These are phyloP conservation scores for Tetraodon nigroviridis DNA, from an alignment of 2,113 vertebrate genomes.

Conservation along the genomic window DNA sequence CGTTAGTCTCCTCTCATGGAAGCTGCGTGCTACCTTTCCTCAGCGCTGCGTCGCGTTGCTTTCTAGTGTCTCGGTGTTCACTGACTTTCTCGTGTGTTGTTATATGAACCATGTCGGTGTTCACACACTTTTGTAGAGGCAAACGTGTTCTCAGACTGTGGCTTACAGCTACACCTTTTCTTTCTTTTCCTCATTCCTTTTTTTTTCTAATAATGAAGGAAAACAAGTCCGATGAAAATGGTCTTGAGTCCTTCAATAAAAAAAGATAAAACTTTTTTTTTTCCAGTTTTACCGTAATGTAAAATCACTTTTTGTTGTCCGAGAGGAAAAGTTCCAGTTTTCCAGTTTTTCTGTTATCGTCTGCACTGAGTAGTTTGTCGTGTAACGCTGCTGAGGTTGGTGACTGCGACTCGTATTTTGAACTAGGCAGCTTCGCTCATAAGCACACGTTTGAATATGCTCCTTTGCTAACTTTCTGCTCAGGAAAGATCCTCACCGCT, in stretches of 20 bases:
- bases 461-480: conserved; percentile 59
- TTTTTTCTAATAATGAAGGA: conserved; percentile 29
- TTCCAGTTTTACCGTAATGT: not conserved
- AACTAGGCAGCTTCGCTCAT: conserved; percentile 51
- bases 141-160: conserved; percentile 25
- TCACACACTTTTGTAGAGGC: conserved; percentile 26
- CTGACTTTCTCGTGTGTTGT: conserved; percentile 19
- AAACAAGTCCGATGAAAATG: conserved; percentile 31
- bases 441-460: conserved; percentile 37
- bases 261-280: conserved; percentile 17
- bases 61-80: conserved; percentile 27
- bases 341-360: conserved; percentile 14
- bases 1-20: conserved; percentile 62
- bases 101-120: conserved; percentile 18
- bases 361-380: conserved; percentile 18
- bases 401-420: conserved; percentile 31
- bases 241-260: conserved; percentile 46
- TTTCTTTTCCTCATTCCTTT: conserved; percentile 20
- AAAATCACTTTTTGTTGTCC: too few species aligned
- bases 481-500: conserved; percentile 66
- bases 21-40: conserved; percentile 54
- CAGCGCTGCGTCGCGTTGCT: conserved; percentile 40
- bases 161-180: conserved; percentile 26
- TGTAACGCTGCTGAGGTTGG: conserved; percentile 22
- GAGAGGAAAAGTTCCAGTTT: not conserved